Evolutionary conservation across 2,888 invertebrate genomes (phyloP).

Genomic region (Merodon equestris): DNA sequence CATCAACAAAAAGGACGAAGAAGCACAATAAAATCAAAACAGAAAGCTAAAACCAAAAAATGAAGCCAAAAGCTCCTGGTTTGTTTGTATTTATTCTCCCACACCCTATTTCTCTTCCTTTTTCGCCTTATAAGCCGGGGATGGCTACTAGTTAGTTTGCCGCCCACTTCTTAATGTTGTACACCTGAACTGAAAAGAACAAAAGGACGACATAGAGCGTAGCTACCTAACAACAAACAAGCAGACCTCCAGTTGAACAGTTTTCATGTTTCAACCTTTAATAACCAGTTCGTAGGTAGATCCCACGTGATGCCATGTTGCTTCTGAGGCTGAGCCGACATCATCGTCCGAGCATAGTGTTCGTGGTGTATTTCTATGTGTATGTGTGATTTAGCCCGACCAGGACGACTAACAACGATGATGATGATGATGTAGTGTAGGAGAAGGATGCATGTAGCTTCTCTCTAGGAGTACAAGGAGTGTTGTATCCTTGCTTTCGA

Average conservation of each 20-base stretch:
- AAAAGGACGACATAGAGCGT: conserved; percentile 34
- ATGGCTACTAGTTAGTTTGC: conserved; percentile 32
- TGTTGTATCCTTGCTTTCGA: conserved; percentile 20
- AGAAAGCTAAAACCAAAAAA: too few species aligned
- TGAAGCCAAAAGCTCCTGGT: not conserved
- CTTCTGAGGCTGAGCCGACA: conserved; percentile 8
- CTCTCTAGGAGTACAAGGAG: conserved; percentile 3
- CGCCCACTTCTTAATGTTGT: conserved; percentile 25
- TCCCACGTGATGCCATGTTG: conserved; percentile 48
- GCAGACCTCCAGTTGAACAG: conserved; percentile 55
- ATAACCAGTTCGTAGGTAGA: conserved; percentile 64
- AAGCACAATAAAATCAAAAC: conserved; percentile 25
- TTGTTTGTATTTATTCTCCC: conserved; percentile 9
- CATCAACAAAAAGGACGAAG: conserved; percentile 55
- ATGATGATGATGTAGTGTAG: conserved; percentile 1
- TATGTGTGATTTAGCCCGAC: not conserved
- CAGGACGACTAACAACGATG: conserved; percentile 21
- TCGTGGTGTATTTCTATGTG: too few species aligned
- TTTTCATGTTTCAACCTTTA: conserved; percentile 68
- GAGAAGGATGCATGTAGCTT: conserved; percentile 39
- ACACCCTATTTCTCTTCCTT: conserved; percentile 1
- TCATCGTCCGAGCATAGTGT: conserved; percentile 16
- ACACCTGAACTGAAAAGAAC: conserved; percentile 55
- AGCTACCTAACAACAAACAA: conserved; percentile 7
- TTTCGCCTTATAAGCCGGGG: not conserved